Evolutionary conservation across 2,888 invertebrate species (phyloP).

Genomic region (Biston stratarius): DNA sequence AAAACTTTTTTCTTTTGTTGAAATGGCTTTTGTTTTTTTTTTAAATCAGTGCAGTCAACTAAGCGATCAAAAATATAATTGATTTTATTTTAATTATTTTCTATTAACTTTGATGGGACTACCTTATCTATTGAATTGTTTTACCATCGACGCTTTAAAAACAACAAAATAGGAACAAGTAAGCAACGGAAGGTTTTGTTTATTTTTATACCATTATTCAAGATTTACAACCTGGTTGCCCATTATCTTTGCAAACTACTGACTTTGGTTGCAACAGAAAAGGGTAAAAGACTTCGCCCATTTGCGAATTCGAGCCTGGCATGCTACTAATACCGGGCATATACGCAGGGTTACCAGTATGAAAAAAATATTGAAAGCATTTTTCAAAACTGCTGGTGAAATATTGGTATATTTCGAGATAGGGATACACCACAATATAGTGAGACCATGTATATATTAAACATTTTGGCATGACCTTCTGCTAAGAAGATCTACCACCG

Average conservation of each 20-base stretch:
- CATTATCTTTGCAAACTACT: slow-evolving; percentile 69
- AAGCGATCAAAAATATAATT: too few species aligned
- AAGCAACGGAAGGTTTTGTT: slow-evolving; percentile 51
- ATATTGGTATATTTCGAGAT: too few species aligned
- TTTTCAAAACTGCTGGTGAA: neutral
- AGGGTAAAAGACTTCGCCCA: slow-evolving; percentile 53
- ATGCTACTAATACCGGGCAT: slow-evolving; percentile 38
- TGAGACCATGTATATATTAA: too few species aligned
- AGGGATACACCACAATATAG: too few species aligned
- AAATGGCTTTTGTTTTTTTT: too few species aligned
- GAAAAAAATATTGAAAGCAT: neutral
- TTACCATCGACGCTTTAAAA: slow-evolving; percentile 36
- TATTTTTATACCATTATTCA: slow-evolving; percentile 71
- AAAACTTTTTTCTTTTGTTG: too few species aligned
- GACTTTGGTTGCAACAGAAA: slow-evolving; percentile 60
- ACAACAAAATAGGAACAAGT: slow-evolving; percentile 53
- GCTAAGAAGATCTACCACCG: too few species aligned
- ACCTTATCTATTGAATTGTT: neutral
- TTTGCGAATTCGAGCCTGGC: slow-evolving; percentile 60
- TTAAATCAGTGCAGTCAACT: too few species aligned
- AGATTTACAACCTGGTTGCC: slow-evolving; percentile 67
- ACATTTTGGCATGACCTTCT: too few species aligned
- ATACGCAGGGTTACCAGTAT: slow-evolving; percentile 18
- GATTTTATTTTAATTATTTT: too few species aligned
- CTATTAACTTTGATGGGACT: too few species aligned